phyloP scores from a whole-genome alignment of 2,888 invertebrate genomes.

The Drosophila rubida region DNA sequence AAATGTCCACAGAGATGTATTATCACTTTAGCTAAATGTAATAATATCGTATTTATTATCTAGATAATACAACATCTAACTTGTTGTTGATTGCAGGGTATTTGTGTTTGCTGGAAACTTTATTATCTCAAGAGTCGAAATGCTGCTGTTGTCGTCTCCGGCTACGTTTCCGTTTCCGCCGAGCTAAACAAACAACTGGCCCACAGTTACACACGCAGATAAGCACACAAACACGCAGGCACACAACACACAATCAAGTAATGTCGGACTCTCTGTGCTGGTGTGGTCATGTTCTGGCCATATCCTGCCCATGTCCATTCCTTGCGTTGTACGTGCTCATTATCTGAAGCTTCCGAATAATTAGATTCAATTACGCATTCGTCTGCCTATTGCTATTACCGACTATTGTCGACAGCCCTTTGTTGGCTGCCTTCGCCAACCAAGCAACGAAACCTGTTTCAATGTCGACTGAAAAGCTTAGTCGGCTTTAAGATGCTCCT shows the following conservation, averaged over 20 bases:
- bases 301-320: constrained; percentile 28
- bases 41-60: too few relatives aligned
- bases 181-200: constrained; percentile 9
- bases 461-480: not conserved
- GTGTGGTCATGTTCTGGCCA: constrained; percentile 11
- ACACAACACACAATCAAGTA: not conserved
- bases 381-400: constrained; percentile 11
- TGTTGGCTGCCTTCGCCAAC: not conserved
- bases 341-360: constrained; percentile 72
- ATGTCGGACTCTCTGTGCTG: constrained; percentile 7
- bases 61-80: too few relatives aligned
- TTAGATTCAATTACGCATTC: constrained; percentile 74
- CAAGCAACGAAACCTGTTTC: too few relatives aligned
- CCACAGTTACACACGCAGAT: constrained; percentile 15
- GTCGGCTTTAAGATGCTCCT: constrained; percentile 36
- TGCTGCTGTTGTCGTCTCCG: constrained; percentile 38
- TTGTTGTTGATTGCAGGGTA: not conserved
- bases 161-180: constrained; percentile 30
- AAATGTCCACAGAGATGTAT: too few relatives aligned
- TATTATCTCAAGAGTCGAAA: constrained; percentile 37
- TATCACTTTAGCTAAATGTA: too few relatives aligned
- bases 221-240: constrained; percentile 12
- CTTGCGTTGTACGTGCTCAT: constrained; percentile 73
- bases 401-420: constrained; percentile 25
- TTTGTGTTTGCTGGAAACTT: not conserved